Evolutionary conservation across 2,113 vertebrate species (phyloP).

Genomic region (Erythrolamprus reginae): DNA sequence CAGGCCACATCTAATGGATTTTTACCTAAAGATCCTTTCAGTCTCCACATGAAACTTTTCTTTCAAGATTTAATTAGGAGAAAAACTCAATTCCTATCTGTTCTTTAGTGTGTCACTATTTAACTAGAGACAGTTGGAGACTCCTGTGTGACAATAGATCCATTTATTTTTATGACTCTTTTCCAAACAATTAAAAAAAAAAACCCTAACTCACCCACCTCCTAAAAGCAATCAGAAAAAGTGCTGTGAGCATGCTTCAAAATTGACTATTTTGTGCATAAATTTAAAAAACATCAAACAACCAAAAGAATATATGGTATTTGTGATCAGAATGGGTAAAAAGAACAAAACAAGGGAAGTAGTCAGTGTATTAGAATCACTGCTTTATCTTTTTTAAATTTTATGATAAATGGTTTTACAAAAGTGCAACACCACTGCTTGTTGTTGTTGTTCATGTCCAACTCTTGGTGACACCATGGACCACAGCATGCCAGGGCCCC

Average conservation of each 20-base stretch:
- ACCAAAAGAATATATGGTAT: rapidly evolving
- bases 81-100: not conserved
- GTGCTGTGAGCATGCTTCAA: not conserved
- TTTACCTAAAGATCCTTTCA: not conserved
- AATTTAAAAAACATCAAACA: not conserved
- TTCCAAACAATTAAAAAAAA: not conserved
- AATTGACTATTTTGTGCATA: rapidly evolving
- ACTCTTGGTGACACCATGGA: not conserved
- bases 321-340: not conserved
- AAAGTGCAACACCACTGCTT: not conserved
- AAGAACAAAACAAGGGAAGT: not conserved
- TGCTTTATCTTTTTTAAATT: not conserved
- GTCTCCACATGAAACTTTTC: not conserved
- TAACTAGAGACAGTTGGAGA: not conserved
- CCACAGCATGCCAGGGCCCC: not conserved
- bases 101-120: not conserved
- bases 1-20: rapidly evolving
- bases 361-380: not conserved
- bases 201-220: not conserved
- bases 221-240: rapidly evolving
- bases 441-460: not conserved
- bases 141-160: not conserved
- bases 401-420: not conserved
- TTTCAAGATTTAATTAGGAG: conserved; percentile 42
- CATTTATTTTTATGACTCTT: not conserved